Percentiles rank a stretch among this genome's conserved stretches.
Evolutionary conservation across 2,113 vertebrate species (phyloP).

Genomic region (Otocyon megalotis): DNA sequence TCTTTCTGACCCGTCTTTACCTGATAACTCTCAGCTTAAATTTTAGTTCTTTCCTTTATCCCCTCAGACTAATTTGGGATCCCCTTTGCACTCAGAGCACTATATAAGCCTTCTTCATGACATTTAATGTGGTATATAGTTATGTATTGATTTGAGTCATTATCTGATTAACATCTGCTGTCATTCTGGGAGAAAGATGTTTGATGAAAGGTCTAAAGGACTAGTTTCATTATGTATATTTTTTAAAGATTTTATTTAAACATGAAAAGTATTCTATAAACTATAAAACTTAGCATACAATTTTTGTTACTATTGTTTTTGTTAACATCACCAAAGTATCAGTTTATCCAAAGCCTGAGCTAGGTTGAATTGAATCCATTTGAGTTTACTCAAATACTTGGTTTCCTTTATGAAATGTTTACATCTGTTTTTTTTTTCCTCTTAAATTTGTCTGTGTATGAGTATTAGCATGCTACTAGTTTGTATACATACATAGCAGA

Average conservation of each 20-base stretch:
- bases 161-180: neutral
- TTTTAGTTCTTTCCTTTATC: neutral
- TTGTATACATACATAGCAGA: neutral
- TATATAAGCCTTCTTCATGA: neutral
- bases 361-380: neutral
- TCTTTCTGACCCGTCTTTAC: neutral
- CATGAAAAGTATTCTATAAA: neutral
- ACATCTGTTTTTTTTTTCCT: neutral
- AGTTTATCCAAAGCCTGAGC: neutral
- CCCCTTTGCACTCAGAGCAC: neutral
- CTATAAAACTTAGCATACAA: neutral
- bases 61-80: neutral
- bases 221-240: neutral
- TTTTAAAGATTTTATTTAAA: too few relatives aligned
- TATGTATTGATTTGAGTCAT: neutral
- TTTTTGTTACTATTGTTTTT: neutral
- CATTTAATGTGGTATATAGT: neutral
- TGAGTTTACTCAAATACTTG: neutral
- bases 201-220: neutral
- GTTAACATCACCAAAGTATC: neutral
- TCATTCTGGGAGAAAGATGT: neutral
- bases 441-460: neutral
- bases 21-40: neutral
- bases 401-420: neutral
- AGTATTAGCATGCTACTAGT: neutral